A percentile compares a stretch with the other conserved stretches of the same genome.
Evolutionary conservation across 1,140 invertebrate genomes (phyloP).

Genomic region (Nasonia longicornis): DNA sequence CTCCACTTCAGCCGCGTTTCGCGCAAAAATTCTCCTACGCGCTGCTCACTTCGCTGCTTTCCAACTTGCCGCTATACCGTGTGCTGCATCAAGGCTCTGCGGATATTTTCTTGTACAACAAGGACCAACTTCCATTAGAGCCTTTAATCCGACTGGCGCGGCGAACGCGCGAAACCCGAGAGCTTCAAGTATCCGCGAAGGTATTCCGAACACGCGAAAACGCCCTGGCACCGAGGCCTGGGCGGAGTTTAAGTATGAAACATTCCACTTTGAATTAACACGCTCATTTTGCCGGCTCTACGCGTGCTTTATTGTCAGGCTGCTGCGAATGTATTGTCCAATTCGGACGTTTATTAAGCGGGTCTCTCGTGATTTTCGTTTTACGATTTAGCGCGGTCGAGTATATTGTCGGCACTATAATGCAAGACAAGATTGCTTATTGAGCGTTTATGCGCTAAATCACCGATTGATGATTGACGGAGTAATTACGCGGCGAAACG

Average conservation of each 20-base stretch:
- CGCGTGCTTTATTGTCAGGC: background rate
- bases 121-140: conserved; percentile 16
- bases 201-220: conserved; percentile 35
- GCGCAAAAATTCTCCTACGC: no score
- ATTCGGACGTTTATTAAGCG: background rate
- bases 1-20: no score
- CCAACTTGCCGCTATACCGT: no score
- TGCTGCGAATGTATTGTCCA: no score
- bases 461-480: no score
- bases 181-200: conserved; percentile 25
- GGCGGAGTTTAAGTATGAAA: conserved; percentile 24
- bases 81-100: background rate
- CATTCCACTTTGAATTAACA: conserved; percentile 30
- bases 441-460: no score
- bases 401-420: no score
- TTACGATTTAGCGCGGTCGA: no score
- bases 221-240: background rate
- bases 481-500: no score
- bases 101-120: background rate
- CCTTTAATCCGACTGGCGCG: conserved; percentile 13
- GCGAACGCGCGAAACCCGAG: background rate
- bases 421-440: no score
- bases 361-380: no score
- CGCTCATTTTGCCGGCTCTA: background rate
- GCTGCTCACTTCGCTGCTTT: background rate